Percentiles rank a stretch among this genome's conserved stretches.
Evolutionary conservation across 1,140 invertebrate genomes (phyloP).

Genomic region (Leptestheria dahalacensis): DNA sequence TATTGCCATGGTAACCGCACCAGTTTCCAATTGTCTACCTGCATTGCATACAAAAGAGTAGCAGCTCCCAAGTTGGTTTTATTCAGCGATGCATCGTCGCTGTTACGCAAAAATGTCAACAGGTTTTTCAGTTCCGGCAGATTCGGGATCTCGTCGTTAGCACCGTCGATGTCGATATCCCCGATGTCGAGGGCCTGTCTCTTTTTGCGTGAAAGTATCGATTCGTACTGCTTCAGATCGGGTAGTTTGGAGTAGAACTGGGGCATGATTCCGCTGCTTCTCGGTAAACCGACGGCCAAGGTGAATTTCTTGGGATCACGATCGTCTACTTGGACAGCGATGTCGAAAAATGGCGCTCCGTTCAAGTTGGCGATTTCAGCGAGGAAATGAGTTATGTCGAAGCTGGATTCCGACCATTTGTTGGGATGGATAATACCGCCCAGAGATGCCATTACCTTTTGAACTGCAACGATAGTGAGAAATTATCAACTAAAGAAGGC

Average conservation of each 20-base stretch:
- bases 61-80: neutral
- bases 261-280: constrained; percentile 19
- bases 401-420: constrained; percentile 3
- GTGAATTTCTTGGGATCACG: constrained; percentile 21
- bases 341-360: constrained; percentile 32
- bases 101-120: neutral
- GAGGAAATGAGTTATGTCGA: constrained; percentile 6
- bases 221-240: too few relatives aligned
- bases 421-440: neutral
- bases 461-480: neutral
- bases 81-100: neutral
- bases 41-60: constrained; percentile 8
- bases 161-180: constrained; percentile 1
- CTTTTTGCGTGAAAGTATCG: neutral
- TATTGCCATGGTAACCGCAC: neutral
- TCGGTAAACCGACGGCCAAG: constrained; percentile 24
- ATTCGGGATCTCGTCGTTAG: constrained; percentile 3
- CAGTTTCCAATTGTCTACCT: neutral
- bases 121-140: neutral
- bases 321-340: constrained; percentile 27
- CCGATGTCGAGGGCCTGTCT: constrained; percentile 6
- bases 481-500: neutral
- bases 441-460: constrained; percentile 4
- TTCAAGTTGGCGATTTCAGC: constrained; percentile 22
- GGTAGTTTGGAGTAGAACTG: constrained; percentile 11